phyloP scores from a whole-genome alignment of 2,797 vertebrate species.

The Salarias fasciatus region DNA sequence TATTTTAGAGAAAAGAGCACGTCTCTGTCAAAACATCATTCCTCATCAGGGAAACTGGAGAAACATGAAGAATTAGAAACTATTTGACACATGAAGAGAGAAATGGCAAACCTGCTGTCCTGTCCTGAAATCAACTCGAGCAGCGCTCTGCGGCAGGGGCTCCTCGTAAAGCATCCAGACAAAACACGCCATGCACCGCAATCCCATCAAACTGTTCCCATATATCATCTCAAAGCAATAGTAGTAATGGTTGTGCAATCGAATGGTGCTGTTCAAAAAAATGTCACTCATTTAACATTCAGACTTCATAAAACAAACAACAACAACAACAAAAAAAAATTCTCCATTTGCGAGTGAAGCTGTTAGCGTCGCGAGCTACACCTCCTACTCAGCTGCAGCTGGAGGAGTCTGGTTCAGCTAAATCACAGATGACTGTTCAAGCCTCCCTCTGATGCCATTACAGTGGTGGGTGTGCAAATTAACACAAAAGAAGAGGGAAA shows the following conservation, averaged over 20 bases:
- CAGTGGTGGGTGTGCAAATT: constrained; percentile 60
- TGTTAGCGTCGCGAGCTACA: constrained; percentile 43
- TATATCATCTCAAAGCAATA: not conserved
- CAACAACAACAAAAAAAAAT: constrained; percentile 4
- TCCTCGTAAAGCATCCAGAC: constrained; percentile 25
- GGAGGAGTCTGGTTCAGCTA: constrained; percentile 41
- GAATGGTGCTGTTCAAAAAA: constrained; percentile 17
- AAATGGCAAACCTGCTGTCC: constrained; percentile 24
- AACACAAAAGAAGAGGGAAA: constrained; percentile 39
- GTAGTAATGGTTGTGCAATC: constrained; percentile 10
- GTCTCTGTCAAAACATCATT: not conserved
- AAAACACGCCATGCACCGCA: constrained; percentile 11
- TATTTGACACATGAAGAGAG: constrained; percentile 32
- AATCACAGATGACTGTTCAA: constrained; percentile 47
- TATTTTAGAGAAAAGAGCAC: too few species aligned
- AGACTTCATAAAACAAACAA: constrained; percentile 14
- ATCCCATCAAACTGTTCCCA: not conserved
- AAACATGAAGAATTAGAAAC: constrained; percentile 13
- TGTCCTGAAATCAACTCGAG: constrained; percentile 27
- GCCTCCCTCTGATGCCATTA: constrained; percentile 39
- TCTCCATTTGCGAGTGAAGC: constrained; percentile 47
- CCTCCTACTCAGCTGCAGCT: constrained; percentile 63
- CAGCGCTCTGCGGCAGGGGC: constrained; percentile 29
- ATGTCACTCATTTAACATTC: constrained; percentile 36
- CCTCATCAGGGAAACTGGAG: constrained; percentile 27